Conservation (phyloP, 2,888 invertebrate species). For the Phrixothrix hirtus region DNA sequence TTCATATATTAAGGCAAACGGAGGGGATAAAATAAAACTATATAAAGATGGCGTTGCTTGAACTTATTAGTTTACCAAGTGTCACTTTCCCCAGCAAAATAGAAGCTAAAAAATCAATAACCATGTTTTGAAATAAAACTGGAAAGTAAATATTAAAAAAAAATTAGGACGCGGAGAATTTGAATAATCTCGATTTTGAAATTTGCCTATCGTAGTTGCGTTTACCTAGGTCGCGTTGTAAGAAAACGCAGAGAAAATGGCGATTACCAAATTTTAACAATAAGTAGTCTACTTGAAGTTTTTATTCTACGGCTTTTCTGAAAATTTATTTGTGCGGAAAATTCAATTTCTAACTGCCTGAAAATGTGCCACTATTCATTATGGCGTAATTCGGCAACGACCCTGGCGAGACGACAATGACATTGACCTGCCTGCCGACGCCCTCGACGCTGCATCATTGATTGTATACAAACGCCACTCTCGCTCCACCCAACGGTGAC, state of each 20-base stretch:
- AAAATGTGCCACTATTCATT: constrained; percentile 20
- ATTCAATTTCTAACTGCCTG: constrained; percentile 7
- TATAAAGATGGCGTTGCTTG: too few relatives aligned
- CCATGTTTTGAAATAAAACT: not conserved
- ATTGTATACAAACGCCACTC: constrained; percentile 45
- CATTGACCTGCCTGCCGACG: constrained; percentile 58
- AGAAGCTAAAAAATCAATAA: not conserved
- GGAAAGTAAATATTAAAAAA: too few relatives aligned
- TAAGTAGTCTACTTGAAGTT: not conserved
- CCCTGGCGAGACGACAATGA: constrained; percentile 49
- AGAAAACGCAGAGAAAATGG: not conserved
- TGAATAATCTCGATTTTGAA: too few relatives aligned
- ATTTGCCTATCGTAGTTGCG: not conserved
- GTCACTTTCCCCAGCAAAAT: too few relatives aligned
- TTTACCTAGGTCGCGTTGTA: not conserved
- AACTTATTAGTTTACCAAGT: too few relatives aligned
- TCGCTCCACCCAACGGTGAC: constrained; percentile 44
- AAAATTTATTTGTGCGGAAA: not conserved
- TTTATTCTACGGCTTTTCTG: not conserved
- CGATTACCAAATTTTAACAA: not conserved
- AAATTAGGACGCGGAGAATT: too few relatives aligned
- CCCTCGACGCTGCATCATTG: constrained; percentile 40
- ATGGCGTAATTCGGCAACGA: constrained; percentile 32
- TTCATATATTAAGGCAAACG: too few relatives aligned
- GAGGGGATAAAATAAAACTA: too few relatives aligned